A percentile compares a stretch with the other conserved stretches of the same genome.
Evolutionary conservation across 2,797 vertebrate species (phyloP).

Genomic region (Microtus agrestis): DNA sequence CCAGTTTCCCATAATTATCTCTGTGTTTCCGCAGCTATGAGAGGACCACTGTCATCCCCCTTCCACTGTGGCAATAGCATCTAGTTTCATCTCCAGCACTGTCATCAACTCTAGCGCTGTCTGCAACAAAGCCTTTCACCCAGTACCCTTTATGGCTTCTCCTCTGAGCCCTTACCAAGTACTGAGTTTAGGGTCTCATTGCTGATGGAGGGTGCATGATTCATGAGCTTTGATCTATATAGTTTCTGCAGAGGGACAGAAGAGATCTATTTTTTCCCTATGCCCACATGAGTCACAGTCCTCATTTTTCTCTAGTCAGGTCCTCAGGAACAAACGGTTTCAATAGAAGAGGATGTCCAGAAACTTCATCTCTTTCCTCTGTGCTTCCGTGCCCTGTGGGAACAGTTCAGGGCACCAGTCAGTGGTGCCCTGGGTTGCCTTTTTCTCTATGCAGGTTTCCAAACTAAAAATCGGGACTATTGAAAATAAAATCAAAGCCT

Average conservation of each 20-base stretch:
- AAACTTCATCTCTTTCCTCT: neutral
- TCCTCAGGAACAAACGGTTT: conserved; percentile 49
- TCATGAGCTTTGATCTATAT: neutral
- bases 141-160: neutral
- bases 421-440: neutral
- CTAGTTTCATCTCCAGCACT: neutral
- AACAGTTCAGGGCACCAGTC: neutral
- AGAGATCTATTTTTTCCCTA: neutral
- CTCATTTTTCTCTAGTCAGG: neutral
- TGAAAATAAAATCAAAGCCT: conserved; percentile 70
- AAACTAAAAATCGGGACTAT: conserved; percentile 20
- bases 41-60: no score
- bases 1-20: neutral
- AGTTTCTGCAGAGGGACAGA: neutral
- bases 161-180: neutral
- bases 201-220: neutral
- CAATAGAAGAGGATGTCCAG: neutral
- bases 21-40: neutral
- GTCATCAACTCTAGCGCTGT: neutral
- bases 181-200: neutral
- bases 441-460: neutral
- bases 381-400: neutral
- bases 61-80: neutral
- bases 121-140: neutral
- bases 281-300: neutral